Percentiles rank a stretch among this genome's conserved stretches.
Evolutionary conservation across 2,888 invertebrate genomes (phyloP).

Genomic region (Busseola fusca): DNA sequence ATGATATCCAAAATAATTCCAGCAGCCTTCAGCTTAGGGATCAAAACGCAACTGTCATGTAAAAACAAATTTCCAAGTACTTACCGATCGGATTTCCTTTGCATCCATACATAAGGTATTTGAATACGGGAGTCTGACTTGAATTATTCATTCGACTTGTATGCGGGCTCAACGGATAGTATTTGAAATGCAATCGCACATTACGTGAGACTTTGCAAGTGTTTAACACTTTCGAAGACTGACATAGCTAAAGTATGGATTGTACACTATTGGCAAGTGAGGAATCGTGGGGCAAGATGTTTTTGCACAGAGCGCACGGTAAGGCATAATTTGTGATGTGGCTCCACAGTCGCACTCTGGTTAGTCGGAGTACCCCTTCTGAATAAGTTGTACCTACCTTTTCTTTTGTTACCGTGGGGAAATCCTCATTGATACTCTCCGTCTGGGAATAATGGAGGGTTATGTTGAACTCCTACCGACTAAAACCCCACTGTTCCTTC

Average conservation of each 20-base stretch:
- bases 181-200: slow-evolving; percentile 79
- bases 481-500: no score
- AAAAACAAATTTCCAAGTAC: slow-evolving; percentile 66
- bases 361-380: no score
- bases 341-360: no score
- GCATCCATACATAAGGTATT: slow-evolving; percentile 66
- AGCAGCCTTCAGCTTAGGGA: not conserved
- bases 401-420: no score
- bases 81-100: slow-evolving; percentile 74
- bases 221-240: slow-evolving; percentile 66
- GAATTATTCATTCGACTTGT: slow-evolving; percentile 80
- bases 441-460: no score
- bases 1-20: not conserved
- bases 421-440: no score
- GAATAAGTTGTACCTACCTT: no score
- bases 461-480: no score
- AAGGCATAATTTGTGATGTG: no score
- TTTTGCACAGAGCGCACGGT: no score
- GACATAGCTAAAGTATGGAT: slow-evolving; percentile 52
- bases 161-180: slow-evolving; percentile 71
- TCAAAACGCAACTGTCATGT: slow-evolving; percentile 48
- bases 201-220: slow-evolving; percentile 75
- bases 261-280: slow-evolving; percentile 25
- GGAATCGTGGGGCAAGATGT: not conserved
- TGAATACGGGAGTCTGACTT: slow-evolving; percentile 65